Conservation (phyloP, 2,797 vertebrate genomes). For the Coendou prehensilis region DNA sequence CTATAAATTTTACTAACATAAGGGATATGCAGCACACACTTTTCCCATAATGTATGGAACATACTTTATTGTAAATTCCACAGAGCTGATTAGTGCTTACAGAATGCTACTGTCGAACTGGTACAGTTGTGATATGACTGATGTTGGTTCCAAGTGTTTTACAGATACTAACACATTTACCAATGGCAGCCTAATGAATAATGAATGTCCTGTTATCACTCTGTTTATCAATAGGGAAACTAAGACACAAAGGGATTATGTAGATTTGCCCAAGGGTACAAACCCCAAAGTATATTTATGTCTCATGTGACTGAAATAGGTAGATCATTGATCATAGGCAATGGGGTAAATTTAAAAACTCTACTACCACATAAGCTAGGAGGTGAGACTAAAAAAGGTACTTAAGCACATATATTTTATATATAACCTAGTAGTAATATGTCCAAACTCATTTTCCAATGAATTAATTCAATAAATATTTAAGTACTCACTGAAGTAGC, state of each 20-base stretch:
- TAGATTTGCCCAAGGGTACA: neutral
- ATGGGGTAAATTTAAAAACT: slow-evolving; percentile 22
- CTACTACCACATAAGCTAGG: neutral
- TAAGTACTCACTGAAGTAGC: neutral
- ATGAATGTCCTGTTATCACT: neutral
- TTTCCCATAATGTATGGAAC: neutral
- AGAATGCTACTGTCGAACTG: neutral
- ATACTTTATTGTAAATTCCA: neutral
- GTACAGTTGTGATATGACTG: neutral
- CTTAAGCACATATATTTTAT: neutral
- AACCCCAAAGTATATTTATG: neutral
- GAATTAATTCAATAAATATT: slow-evolving; percentile 8
- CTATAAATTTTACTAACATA: slow-evolving; percentile 6
- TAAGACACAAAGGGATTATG: neutral
- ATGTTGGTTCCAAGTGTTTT: neutral
- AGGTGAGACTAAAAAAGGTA: neutral
- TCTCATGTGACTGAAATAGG: neutral
- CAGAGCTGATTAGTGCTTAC: neutral
- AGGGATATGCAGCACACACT: neutral
- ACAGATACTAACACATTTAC: neutral
- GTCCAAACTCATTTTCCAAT: slow-evolving; percentile 37
- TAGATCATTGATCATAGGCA: neutral
- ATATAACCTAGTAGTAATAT: neutral
- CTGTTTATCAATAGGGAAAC: neutral
- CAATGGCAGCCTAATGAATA: neutral